A percentile compares a stretch with the other conserved stretches of the same genome.
These are phyloP conservation scores for Adelognathus sp. DNA, from an alignment of 2,888 invertebrate genomes.

Conservation along the genomic window DNA sequence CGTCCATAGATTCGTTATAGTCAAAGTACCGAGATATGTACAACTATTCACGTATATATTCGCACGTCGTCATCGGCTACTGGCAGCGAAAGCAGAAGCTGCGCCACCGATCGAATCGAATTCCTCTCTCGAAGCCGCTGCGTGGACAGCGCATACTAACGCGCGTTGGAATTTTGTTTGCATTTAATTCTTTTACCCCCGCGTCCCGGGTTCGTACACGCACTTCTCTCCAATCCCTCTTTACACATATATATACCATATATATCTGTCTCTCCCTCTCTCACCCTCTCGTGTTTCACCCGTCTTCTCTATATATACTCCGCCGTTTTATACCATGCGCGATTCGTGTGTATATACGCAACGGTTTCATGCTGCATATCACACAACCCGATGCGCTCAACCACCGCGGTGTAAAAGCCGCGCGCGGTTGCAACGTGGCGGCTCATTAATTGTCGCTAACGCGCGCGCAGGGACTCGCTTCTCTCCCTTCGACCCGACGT, in stretches of 20 bases:
- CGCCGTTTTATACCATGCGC: conserved; percentile 5
- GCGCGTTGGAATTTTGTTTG: conserved; percentile 47
- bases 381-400: neutral
- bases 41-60: neutral
- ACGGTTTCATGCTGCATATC: conserved; percentile 21
- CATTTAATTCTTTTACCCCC: conserved; percentile 48
- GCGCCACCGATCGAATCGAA: conserved; percentile 39
- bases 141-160: conserved; percentile 33
- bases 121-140: conserved; percentile 20
- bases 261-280: neutral
- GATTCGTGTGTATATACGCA: neutral
- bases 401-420: conserved; percentile 1
- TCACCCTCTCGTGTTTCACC: conserved; percentile 18
- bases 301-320: conserved; percentile 27
- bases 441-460: conserved; percentile 50
- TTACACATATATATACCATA: neutral
- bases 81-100: conserved; percentile 39
- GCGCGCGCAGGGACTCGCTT: conserved; percentile 31
- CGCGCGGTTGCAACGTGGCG: conserved; percentile 29
- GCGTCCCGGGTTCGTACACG: conserved; percentile 23
- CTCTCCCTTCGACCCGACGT: neutral
- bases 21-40: neutral
- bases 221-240: conserved; percentile 19
- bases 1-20: too few relatives aligned
- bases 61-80: conserved; percentile 16